Percentiles rank a stretch among this genome's conserved stretches.
Evolutionary conservation across 1,140 invertebrate species (phyloP).

Genomic region (Tribolium castaneum): DNA sequence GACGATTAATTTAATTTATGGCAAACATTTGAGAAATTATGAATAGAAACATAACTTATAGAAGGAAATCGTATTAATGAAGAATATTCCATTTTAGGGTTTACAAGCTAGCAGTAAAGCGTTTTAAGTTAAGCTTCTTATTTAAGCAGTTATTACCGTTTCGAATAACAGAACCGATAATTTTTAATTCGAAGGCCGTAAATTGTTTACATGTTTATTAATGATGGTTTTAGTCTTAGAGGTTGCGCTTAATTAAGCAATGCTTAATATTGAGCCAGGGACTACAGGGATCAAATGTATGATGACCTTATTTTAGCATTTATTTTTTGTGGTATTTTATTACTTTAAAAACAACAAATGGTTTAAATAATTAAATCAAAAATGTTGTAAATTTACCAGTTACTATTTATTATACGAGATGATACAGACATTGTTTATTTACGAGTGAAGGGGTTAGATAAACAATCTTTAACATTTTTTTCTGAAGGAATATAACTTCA

Average conservation of each 20-base stretch:
- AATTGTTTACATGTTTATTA: not conserved
- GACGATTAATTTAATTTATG: not conserved
- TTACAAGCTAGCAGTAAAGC: not conserved
- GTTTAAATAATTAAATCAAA: too few relatives aligned
- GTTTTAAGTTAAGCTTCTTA: not conserved
- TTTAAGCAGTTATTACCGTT: not conserved
- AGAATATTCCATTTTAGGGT: not conserved
- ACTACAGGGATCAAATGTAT: too few relatives aligned
- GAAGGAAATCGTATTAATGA: not conserved
- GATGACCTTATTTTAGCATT: too few relatives aligned
- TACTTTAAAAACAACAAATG: too few relatives aligned
- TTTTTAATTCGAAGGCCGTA: not conserved
- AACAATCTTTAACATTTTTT: too few relatives aligned
- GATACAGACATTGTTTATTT: too few relatives aligned
- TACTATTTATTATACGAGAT: too few relatives aligned
- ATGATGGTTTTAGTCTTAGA: not conserved
- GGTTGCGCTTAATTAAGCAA: not conserved
- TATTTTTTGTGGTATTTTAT: not conserved
- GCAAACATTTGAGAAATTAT: not conserved
- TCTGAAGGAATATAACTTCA: too few relatives aligned
- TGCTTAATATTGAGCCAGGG: not conserved
- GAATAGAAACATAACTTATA: not conserved
- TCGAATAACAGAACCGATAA: not conserved
- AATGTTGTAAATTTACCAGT: too few relatives aligned
- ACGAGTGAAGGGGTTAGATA: too few relatives aligned